A percentile compares a stretch with the other conserved stretches of the same genome.
phyloP scores from a whole-genome alignment of 2,888 invertebrate genomes.

The Scelioninae gen. 2 region DNA sequence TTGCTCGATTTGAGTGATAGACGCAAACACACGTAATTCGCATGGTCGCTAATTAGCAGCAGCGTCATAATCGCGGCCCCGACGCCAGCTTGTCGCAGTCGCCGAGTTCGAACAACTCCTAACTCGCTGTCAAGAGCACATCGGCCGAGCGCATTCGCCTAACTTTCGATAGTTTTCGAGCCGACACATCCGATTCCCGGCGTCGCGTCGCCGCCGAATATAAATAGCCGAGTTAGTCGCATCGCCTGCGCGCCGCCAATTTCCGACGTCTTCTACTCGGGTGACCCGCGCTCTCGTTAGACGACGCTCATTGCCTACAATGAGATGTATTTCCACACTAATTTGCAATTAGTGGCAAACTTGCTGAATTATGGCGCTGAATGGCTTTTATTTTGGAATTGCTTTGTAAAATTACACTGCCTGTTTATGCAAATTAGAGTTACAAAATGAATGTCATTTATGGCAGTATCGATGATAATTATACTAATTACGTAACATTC shows the following conservation, averaged over 20 bases:
- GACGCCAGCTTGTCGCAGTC: conserved; percentile 9
- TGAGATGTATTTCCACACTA: conserved; percentile 49
- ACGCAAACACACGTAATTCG: conserved; percentile 60
- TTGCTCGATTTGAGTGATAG: conserved; percentile 54
- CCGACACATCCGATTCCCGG: conserved; percentile 38
- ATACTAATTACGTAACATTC: too few relatives aligned
- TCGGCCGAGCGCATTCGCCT: conserved; percentile 62
- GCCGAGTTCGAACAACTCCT: conserved; percentile 41
- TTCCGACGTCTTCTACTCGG: conserved; percentile 48
- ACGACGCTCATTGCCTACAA: conserved; percentile 37
- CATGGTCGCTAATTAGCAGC: conserved; percentile 69
- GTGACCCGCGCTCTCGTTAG: conserved; percentile 47
- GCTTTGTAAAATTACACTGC: conserved; percentile 5
- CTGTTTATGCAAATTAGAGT: conserved; percentile 1
- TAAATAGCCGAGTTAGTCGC: conserved; percentile 50
- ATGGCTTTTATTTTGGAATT: conserved; percentile 7
- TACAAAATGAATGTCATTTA: background rate
- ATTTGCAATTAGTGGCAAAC: conserved; percentile 41
- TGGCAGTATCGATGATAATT: background rate
- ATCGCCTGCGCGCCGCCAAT: conserved; percentile 39
- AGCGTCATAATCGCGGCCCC: conserved; percentile 67
- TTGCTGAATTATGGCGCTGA: conserved; percentile 10
- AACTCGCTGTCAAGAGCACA: conserved; percentile 68
- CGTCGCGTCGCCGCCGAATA: conserved; percentile 34
- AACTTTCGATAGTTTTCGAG: conserved; percentile 45